Evolutionary conservation across 37 sponge, comb jelly and placozoan species (phyloP), one percentile per base, ranked within the genome.

Genomic region (Trichoplax adhaerens): DNA sequence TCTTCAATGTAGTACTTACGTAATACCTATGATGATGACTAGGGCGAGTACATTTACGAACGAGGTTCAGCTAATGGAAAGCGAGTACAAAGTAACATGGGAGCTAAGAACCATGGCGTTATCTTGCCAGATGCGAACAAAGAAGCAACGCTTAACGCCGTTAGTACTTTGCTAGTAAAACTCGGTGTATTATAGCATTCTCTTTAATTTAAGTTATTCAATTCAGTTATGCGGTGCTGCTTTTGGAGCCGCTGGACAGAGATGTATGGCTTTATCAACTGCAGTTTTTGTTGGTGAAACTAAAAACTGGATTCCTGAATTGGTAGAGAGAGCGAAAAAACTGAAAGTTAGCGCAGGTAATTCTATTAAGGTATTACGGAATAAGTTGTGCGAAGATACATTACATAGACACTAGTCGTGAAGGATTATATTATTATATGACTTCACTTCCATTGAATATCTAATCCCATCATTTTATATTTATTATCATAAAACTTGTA

Each of bases 1-100:
- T 62, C 7, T 54, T n/a, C 51, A n/a, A 73, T 64, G 29, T 48
- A 52, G 57, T 29, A 10, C 53, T 2, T 78, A 5, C 10, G 6
- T 68, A 29, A 29, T 29, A 29, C 29, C 29, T 29, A 29, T 29
- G 29, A 29, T 29, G 29, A 29, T 29, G 29, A 29, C 29, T 29
- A 83, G 78, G 98, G 98, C 47, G 71, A 81, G 64, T 82, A 95
- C 80, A 88, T 95, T 70, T 95, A 95, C 61, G 86, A 87, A 77
- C 59, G 92, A 61, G 98, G 98, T 2, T 78, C 81, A 0, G 85
- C 58, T 70, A 95, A 91, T 72, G 98, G 98, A 4, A 95, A 95
- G 84, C 79, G 98, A 79, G 98, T 95, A 10, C 98, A 95, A 77
- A 78, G 86, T 12, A 95, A 95, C 87, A 95, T 95, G 98, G 98